Conservation (phyloP, 2,113 vertebrate genomes). For the Halcyon senegalensis region DNA sequence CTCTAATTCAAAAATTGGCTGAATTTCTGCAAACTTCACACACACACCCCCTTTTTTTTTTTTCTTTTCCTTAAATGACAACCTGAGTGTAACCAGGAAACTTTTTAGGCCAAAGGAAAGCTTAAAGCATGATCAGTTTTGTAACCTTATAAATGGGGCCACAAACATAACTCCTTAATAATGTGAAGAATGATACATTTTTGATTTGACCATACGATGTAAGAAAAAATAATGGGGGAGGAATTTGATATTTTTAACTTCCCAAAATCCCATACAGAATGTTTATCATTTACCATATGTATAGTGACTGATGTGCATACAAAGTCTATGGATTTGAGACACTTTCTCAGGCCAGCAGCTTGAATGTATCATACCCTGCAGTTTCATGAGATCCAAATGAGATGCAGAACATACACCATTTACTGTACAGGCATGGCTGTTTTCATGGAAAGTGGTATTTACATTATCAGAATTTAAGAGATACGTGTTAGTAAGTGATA, state of each 20-base stretch:
- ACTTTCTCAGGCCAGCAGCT: slow-evolving; percentile 12
- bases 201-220: slow-evolving; percentile 47
- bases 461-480: background rate
- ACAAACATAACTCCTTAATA: slow-evolving; percentile 36
- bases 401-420: slow-evolving; percentile 9
- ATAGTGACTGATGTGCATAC: slow-evolving; percentile 22
- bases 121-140: background rate
- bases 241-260: slow-evolving; percentile 36
- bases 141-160: slow-evolving; percentile 24
- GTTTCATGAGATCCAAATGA: slow-evolving; percentile 3
- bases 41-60: background rate
- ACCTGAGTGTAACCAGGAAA: slow-evolving; percentile 43
- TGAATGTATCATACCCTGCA: background rate
- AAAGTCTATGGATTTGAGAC: slow-evolving; percentile 6
- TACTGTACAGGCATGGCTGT: background rate
- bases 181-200: slow-evolving; percentile 37
- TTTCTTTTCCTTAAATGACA: background rate
- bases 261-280: slow-evolving; percentile 34
- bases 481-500: background rate
- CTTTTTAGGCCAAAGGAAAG: slow-evolving; percentile 41
- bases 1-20: slow-evolving; percentile 20
- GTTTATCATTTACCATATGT: slow-evolving; percentile 59
- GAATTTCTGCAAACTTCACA: background rate
- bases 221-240: slow-evolving; percentile 41
- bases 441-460: background rate